These are phyloP conservation scores for Trachymyrmex cornetzi DNA, from an alignment of 1,140 invertebrate species.

Conservation along the genomic window DNA sequence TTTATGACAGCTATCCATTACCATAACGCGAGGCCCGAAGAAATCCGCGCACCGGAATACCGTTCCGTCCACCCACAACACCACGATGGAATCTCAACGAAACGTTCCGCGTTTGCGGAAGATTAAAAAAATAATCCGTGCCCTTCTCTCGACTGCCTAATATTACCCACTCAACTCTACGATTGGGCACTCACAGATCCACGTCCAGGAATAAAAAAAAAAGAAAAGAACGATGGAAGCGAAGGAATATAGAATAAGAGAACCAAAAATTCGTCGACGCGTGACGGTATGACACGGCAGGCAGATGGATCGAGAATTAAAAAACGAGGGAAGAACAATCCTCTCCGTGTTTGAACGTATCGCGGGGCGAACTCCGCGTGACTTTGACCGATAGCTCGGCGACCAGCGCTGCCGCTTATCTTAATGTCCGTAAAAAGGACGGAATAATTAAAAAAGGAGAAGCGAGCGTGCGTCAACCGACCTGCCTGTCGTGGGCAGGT, in stretches of 20 bases:
- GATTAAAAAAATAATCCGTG: conserved; percentile 52
- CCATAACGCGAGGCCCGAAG: conserved; percentile 12
- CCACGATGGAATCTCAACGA: conserved; percentile 34
- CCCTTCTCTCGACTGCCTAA: neutral
- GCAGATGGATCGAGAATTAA: conserved; percentile 54
- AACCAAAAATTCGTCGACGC: conserved; percentile 57
- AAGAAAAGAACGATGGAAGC: neutral
- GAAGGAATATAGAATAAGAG: neutral
- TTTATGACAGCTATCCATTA: conserved; percentile 34
- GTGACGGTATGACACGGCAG: conserved; percentile 57
- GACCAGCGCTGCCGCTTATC: conserved; percentile 72
- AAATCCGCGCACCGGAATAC: conserved; percentile 34
- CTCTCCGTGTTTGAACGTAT: conserved; percentile 69
- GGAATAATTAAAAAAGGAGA: conserved; percentile 70
- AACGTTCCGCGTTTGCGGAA: conserved; percentile 33
- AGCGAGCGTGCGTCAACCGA: neutral
- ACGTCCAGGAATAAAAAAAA: neutral
- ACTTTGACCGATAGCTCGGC: conserved; percentile 82
- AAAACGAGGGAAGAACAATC: conserved; percentile 60
- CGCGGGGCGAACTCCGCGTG: conserved; percentile 68
- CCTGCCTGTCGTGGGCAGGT: conserved; percentile 29
- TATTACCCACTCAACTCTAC: neutral
- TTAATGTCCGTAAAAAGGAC: conserved; percentile 77
- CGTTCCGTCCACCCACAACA: conserved; percentile 31
- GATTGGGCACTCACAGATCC: neutral